Evolutionary conservation across 2,888 invertebrate genomes (phyloP), one percentile per base, ranked within the genome.

Genomic region (Callyntrura guangdongensis): DNA sequence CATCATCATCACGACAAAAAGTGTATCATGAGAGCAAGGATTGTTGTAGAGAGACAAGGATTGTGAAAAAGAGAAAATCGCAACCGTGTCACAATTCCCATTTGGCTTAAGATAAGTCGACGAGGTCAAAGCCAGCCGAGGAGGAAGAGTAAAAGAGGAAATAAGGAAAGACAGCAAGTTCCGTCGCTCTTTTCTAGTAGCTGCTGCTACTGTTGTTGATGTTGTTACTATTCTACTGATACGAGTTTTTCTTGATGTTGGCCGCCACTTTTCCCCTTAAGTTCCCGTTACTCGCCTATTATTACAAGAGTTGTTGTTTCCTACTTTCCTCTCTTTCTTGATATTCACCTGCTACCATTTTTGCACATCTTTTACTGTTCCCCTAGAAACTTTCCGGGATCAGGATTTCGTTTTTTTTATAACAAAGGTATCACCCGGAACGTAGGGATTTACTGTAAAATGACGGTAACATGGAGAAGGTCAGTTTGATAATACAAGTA

Each of bases 21-120:
- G 14, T 36, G 14, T n/a, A 36, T 11, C 74, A 74, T 22, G 49
- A 53, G 49, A 53, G 53, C 22, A 27, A 77, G 53, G 49, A 74
- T 74, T 74, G 47, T 5, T 36, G 61, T 53, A 59, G 49, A 81
- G 53, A 77, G 74, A 77, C 2, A 77, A 12, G 77, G 45, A 77
- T 77, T 77, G 77, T 77, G 77, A 77, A 56, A n/a, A 53, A 25
- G 53, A 77, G 77, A 53, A 81, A 81, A 87, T 91, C 87, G 91
- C 87, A 91, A 91, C 85, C 81, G 91, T 91, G 91, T 91, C 91
- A 88, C 91, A 88, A 91, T 91, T 91, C 91, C 91, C 91, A 88
- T 88, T 88, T 81, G 88, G 88, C 79, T 91, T 85, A 85, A 87
- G 85, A 88, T 85, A 88, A 91, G 91, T 91, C 91, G 85, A 81